Evolutionary conservation across 1,140 invertebrate species (phyloP), one percentile per base, ranked within the genome.

Genomic region (Amphibalanus amphitrite): DNA sequence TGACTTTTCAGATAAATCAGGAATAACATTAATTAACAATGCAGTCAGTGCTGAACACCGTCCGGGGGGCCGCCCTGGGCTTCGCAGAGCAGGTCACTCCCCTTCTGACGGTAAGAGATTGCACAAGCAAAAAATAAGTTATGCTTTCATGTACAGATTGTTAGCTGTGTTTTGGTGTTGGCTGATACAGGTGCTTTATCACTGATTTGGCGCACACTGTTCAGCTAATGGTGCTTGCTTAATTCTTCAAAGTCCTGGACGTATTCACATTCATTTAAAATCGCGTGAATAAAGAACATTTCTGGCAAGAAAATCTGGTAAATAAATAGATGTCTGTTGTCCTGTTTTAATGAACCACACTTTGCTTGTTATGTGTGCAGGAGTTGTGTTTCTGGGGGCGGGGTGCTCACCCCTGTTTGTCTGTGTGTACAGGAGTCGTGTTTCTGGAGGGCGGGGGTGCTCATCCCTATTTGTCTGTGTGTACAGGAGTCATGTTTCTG

Each of bases 51-150:
- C 89, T 97, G 38, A 98, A 98, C 79, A 88, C 88, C 28, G 90
- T 98, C 0, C 98, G 98, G 84, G 92, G 94, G 38, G 93, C 89
- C 68, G 95, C 94, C 8, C 84, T 98, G 28, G 91, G 90, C 74
- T 92, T 98, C 28, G 97, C 95, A 13, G 95, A 97, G 81, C 94
- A 93, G 81, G 85, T 98, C 75, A 98, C 93, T 68, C 97, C 97
- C 40, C 90, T 99, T 73, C 81, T 99, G 70, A 97, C 94, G 88
- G 91, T 92, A 85, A 78, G 69, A 28, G 13, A n/a, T n/a, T n/a
- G n/a, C n/a, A n/a, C n/a, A n/a, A n/a, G n/a, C n/a, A n/a, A n/a
- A n/a, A n/a, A n/a, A n/a, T n/a, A n/a, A n/a, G n/a, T n/a, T n/a
- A n/a, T n/a, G n/a, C n/a, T n/a, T n/a, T n/a, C n/a, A n/a, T n/a